Evolutionary conservation across 1,140 invertebrate species (phyloP), one percentile per base, ranked within the genome.

Genomic region (roundworm (Caenorhabditis elegans)): DNA sequence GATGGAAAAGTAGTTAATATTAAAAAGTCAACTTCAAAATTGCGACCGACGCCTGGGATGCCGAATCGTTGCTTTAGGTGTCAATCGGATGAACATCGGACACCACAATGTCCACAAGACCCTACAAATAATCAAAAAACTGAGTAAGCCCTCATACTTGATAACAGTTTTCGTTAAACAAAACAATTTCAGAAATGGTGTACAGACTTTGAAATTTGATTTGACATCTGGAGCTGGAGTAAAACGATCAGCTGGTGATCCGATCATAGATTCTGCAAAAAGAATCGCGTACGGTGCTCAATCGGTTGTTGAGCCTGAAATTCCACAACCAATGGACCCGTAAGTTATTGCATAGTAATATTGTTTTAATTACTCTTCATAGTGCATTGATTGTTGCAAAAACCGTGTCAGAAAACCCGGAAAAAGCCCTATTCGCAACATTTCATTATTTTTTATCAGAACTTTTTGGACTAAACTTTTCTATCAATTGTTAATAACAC

Each of bases 41-140:
- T 85, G n/a, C 84, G 82, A 47, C 76, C 53, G 31, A 82, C 55
- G 17, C 49, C 76, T 15, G 85, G 87, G n/a, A 87, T 87, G 86
- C 26, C 75, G 10, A 83, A 87, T 34, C 85, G 85, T 31, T 88
- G 87, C 76, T 88, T 89, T 55, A 86, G 87, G 24, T 88, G 87
- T 49, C 87, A 86, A 6, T 88, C 87, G 28, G 46, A 39, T 31
- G 88, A 89, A 10, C 87, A 88, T 36, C 90, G 89, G 78, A 89
- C 88, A 1, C 85, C 86, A 0, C 70, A 86, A 28, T 88, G 88
- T 76, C 88, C 86, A 15, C 77, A 86, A 53, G 86, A 89, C 78
- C 82, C 83, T 1, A 22, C 49, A 1, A 84, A 81, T 28, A 80
- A 79, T 34, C 76, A 83, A 51, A 81, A 81, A 75, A 15, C 65